Conservation (phyloP, 2,797 vertebrate genomes). For the Enteromius radiatus region DNA sequence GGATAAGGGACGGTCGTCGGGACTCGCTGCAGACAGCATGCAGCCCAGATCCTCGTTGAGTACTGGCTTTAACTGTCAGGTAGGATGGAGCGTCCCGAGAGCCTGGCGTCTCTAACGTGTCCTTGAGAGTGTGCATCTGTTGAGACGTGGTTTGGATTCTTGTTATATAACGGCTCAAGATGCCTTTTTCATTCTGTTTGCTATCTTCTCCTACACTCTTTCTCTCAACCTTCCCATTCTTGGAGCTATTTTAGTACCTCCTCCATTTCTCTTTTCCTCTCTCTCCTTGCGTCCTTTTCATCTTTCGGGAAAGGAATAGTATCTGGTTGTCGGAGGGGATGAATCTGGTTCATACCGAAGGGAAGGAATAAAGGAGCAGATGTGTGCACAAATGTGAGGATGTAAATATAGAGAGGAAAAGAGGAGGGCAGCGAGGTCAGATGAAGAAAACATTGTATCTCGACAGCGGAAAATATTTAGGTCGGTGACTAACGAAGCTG, state of each 20-base stretch:
- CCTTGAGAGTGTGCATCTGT: constrained; percentile 38
- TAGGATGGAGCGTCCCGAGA: constrained; percentile 49
- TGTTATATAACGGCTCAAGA: constrained; percentile 20
- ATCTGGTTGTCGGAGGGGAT: constrained; percentile 21
- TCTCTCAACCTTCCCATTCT: constrained; percentile 23
- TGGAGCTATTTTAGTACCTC: constrained; percentile 29
- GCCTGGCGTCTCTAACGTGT: constrained; percentile 3
- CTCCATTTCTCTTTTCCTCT: not conserved
- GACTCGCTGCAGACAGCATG: constrained; percentile 54
- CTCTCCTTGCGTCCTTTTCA: not conserved
- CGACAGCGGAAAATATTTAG: not conserved
- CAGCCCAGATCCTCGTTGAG: constrained; percentile 54
- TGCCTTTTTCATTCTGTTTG: not conserved
- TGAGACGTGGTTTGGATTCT: constrained; percentile 3
- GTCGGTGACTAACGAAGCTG: not conserved
- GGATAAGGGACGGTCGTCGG: constrained; percentile 27
- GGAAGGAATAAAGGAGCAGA: not conserved
- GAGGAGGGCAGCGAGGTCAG: not conserved
- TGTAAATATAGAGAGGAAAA: not conserved
- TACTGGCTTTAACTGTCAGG: constrained; percentile 62
- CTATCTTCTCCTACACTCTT: not conserved
- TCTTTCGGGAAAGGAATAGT: constrained; percentile 13
- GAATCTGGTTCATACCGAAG: not conserved
- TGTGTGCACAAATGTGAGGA: not conserved
- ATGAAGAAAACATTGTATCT: not conserved